Conservation (phyloP, 2,888 invertebrate species). For the Nudaria mundana region DNA sequence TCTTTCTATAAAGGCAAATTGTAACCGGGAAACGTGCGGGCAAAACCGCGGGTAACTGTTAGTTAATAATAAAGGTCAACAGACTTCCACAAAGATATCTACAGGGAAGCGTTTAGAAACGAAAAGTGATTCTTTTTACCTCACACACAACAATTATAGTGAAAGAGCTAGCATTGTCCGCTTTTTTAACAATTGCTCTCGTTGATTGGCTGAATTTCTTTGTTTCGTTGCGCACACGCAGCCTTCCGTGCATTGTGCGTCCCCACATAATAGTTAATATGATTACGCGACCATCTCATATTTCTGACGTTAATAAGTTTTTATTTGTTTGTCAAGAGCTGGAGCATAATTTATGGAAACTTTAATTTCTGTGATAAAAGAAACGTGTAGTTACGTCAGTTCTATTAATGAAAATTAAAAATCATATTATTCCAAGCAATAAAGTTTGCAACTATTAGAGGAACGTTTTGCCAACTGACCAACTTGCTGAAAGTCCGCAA, state of each 20-base stretch:
- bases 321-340: slow-evolving; percentile 19
- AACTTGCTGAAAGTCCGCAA: too few species aligned
- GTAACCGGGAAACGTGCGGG: too few species aligned
- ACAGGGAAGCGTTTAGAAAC: slow-evolving; percentile 68
- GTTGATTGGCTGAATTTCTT: slow-evolving; percentile 36
- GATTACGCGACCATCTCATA: slow-evolving; percentile 35
- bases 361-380: slow-evolving; percentile 16
- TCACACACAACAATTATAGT: slow-evolving; percentile 60
- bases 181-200: slow-evolving; percentile 48
- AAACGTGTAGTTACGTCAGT: slow-evolving; percentile 1
- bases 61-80: too few species aligned
- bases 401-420: neutral
- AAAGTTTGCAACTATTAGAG: too few species aligned
- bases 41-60: neutral
- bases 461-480: too few species aligned
- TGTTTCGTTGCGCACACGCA: slow-evolving; percentile 34
- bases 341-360: slow-evolving; percentile 31
- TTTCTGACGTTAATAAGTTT: slow-evolving; percentile 28
- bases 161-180: slow-evolving; percentile 64
- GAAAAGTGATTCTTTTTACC: slow-evolving; percentile 63
- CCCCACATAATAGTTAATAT: slow-evolving; percentile 32
- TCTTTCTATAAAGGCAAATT: too few species aligned
- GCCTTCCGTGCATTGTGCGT: slow-evolving; percentile 66
- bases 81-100: too few species aligned
- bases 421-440: too few species aligned